Base-by-base conservation (phyloP, 2,888 invertebrate species). In the Pollenia griseotomentosa region DNA sequence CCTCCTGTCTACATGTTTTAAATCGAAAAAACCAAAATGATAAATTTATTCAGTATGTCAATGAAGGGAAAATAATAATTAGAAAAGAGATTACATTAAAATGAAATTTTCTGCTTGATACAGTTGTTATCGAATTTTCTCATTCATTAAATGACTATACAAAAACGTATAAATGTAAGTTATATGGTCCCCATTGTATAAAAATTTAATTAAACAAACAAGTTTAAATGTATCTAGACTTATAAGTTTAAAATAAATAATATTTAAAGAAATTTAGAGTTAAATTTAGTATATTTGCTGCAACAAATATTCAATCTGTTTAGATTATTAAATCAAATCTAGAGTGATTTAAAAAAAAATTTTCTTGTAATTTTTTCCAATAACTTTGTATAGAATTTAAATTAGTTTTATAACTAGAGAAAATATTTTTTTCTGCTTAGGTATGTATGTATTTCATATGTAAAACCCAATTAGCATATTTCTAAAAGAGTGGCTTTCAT, bases 131-230 rank as follows among this genome's bases (percentile, higher is more conserved):
- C 6, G 6, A 23, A 42, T 19, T 1, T 19, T 23, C 4, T 14
- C 16, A 14, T 57, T 44, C 14, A 19, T 9, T 44, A 9, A 71
- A 57, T 57, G 14, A 19, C 12, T 11, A 46, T 44, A 14, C 42
- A 2, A 19, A 40, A 74, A 51, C 14, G 61, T 51, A 12, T 42
- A 51, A 33, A 63, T 75, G 23, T 74, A 4, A 46, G 23, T 51
- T 46, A 42, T 55, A 55, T 83, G 83, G 83, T 83, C 83, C 82
- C 83, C 77, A 83, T 83, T 83, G 68, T 61, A 46, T 77, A 74
- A 51, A 33, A 65, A 59, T 11, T 57, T 48, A 42, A 66, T 46
- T 19, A 68, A n/a, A n/a, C n/a, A n/a, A n/a, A n/a, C n/a, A n/a
- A n/a, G n/a, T n/a, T n/a, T n/a, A n/a, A n/a, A n/a, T 19, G 14